Evolutionary conservation across 2,113 vertebrate genomes (phyloP).

Genomic region (Anolis sagrei): DNA sequence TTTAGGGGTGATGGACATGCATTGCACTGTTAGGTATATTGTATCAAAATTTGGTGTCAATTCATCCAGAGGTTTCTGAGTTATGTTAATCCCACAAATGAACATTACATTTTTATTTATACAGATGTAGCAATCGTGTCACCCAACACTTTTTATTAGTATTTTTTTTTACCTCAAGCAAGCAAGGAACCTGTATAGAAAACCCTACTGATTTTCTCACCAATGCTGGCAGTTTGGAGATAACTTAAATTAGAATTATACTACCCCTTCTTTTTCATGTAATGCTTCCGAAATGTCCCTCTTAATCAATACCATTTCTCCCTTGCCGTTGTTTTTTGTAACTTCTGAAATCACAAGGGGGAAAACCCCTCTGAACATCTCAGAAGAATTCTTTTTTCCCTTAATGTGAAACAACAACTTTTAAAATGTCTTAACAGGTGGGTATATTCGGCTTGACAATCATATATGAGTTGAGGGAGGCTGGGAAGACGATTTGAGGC

Average conservation of each 20-base stretch:
- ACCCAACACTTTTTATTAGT: too few relatives aligned
- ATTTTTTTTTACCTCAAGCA: too few relatives aligned
- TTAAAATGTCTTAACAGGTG: constrained; percentile 8
- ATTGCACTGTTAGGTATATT: too few relatives aligned
- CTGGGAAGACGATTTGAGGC: background rate
- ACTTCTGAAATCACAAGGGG: background rate
- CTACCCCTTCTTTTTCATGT: background rate
- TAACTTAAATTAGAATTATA: too few relatives aligned
- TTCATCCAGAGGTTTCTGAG: too few relatives aligned
- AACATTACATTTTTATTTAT: too few relatives aligned
- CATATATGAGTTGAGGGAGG: background rate
- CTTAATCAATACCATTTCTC: background rate
- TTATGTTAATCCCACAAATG: too few relatives aligned
- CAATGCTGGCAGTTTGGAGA: background rate
- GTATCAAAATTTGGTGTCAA: too few relatives aligned
- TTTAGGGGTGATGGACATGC: too few relatives aligned
- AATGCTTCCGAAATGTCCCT: background rate
- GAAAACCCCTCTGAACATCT: background rate
- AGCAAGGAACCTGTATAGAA: background rate
- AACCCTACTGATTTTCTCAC: background rate
- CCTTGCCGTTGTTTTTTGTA: too few relatives aligned
- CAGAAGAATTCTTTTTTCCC: background rate
- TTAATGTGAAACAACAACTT: background rate
- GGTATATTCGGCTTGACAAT: background rate
- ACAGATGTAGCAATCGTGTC: too few relatives aligned